Evolutionary conservation across 2,113 vertebrate species (phyloP).

Genomic region (Gadus chalcogrammus): DNA sequence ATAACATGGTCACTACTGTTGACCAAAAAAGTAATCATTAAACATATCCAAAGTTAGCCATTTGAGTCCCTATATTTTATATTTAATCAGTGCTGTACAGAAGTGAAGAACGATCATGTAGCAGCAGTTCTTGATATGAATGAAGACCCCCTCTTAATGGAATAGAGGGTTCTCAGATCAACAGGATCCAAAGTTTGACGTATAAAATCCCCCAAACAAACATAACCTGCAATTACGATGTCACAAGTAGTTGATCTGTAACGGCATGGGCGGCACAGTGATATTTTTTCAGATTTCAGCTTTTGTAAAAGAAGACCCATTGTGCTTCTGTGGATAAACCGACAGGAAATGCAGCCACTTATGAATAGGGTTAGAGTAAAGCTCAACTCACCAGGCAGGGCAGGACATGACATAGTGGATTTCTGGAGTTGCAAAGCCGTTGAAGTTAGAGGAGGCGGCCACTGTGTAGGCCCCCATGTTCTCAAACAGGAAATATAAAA

Average conservation of each 20-base stretch:
- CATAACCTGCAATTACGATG: too few relatives aligned
- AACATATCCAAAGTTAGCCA: constrained; percentile 33
- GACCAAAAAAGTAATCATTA: neutral
- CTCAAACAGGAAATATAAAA: too few relatives aligned
- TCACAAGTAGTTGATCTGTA: too few relatives aligned
- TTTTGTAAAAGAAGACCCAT: too few relatives aligned
- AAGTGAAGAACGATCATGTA: constrained; percentile 53
- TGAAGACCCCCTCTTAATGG: too few relatives aligned
- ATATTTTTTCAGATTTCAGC: too few relatives aligned
- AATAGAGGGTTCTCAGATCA: too few relatives aligned
- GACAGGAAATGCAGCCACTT: neutral
- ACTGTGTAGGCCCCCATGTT: constrained; percentile 98
- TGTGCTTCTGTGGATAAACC: constrained; percentile 71
- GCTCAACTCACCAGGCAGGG: constrained; percentile 80
- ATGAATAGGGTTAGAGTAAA: neutral
- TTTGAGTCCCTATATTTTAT: constrained; percentile 47
- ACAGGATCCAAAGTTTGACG: neutral
- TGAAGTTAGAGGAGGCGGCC: constrained; percentile 95
- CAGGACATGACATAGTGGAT: constrained; percentile 90
- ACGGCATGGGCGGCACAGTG: too few relatives aligned
- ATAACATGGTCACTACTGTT: neutral
- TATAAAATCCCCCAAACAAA: neutral
- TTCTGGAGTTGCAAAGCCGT: constrained; percentile 91
- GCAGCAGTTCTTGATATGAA: constrained; percentile 47
- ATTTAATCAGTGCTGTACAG: constrained; percentile 40